Conservation (phyloP, 2,113 vertebrate species). For the Psittacara wagleri region DNA sequence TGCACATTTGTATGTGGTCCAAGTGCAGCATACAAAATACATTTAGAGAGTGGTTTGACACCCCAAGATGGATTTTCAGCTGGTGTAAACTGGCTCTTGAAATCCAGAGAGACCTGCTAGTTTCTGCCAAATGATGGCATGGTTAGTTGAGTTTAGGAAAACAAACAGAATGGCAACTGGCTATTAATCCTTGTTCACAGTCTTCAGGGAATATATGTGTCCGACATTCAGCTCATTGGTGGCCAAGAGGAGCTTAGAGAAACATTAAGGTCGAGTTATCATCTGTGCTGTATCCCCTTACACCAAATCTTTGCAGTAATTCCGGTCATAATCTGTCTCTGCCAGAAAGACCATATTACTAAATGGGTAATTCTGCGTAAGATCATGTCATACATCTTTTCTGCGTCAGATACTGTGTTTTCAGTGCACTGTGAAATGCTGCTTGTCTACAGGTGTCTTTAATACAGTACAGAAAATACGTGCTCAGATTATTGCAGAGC, state of each 20-base stretch:
- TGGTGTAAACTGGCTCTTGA: background rate
- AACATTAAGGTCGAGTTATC: fast-evolving
- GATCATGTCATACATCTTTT: background rate
- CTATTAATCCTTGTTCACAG: background rate
- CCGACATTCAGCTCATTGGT: background rate
- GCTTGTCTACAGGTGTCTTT: background rate
- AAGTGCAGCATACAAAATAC: background rate
- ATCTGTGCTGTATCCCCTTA: background rate
- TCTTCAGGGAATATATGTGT: background rate
- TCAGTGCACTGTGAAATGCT: background rate
- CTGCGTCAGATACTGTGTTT: background rate
- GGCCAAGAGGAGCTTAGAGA: background rate
- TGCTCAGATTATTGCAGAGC: background rate
- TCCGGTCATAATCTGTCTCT: background rate
- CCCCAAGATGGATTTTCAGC: background rate
- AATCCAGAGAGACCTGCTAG: background rate
- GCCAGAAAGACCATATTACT: background rate
- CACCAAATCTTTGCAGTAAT: background rate
- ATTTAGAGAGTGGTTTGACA: background rate
- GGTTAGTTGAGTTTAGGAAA: background rate
- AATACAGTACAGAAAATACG: background rate
- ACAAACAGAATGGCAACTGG: background rate
- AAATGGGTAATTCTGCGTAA: background rate
- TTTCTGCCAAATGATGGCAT: background rate
- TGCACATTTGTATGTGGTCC: fast-evolving